These are phyloP conservation scores for Eolophus roseicapilla DNA, from an alignment of 2,113 vertebrate genomes.

Conservation along the genomic window DNA sequence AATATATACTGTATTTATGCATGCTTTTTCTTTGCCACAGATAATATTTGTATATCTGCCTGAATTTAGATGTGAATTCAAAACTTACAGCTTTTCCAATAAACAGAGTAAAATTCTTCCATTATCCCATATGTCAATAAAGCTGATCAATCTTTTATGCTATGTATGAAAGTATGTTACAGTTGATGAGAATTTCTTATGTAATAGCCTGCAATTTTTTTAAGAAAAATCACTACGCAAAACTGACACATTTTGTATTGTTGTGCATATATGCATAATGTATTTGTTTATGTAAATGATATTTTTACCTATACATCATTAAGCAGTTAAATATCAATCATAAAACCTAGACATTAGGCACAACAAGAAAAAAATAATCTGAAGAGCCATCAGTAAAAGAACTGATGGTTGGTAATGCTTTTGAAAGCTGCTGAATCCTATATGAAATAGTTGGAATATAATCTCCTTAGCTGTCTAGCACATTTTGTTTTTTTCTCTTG, in stretches of 20 bases:
- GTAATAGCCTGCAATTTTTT: background rate
- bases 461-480: background rate
- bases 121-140: background rate
- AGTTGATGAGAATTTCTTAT: background rate
- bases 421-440: background rate
- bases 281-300: background rate
- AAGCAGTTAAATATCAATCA: background rate
- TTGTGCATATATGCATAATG: background rate
- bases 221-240: background rate
- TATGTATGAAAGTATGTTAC: background rate
- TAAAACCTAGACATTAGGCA: background rate
- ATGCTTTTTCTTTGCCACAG: background rate
- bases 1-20: background rate
- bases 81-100: background rate
- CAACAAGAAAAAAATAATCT: background rate
- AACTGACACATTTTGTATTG: background rate
- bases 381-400: background rate
- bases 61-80: background rate
- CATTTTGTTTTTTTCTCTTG: background rate
- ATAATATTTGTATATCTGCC: background rate
- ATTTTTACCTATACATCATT: background rate
- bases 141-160: background rate
- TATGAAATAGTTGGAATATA: background rate
- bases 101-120: background rate
- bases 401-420: background rate